Percentiles rank a stretch among this genome's conserved stretches.
These are phyloP conservation scores for Sebastes alutus DNA, from an alignment of 2,797 vertebrate species.

Conservation along the genomic window DNA sequence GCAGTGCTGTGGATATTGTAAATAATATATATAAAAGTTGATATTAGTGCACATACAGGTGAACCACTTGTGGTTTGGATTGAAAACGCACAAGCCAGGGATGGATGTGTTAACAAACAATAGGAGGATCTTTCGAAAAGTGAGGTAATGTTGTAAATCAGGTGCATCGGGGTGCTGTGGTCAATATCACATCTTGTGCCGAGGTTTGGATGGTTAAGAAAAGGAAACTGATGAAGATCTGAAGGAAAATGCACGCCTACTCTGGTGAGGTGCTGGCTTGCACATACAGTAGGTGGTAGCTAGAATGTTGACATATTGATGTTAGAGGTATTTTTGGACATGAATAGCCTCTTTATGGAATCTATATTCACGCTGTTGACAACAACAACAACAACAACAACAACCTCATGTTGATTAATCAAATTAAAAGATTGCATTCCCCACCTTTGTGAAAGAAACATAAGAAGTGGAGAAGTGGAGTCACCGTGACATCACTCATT, in stretches of 20 bases:
- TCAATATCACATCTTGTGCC: background rate
- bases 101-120: background rate
- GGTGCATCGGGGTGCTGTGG: background rate
- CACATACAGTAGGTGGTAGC: background rate
- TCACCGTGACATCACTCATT: too few species aligned
- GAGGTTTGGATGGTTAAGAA: background rate
- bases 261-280: background rate
- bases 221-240: background rate
- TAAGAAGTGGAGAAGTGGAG: too few species aligned
- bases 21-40: background rate
- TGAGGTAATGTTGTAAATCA: background rate
- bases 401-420: background rate
- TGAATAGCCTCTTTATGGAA: background rate
- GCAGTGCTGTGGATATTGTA: background rate
- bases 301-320: background rate
- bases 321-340: background rate
- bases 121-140: background rate
- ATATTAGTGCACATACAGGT: background rate
- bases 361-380: background rate
- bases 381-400: background rate
- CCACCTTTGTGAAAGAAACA: background rate
- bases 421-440: background rate
- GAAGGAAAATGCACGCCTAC: background rate
- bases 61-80: background rate
- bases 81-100: background rate